Conservation (phyloP, 2,888 invertebrate genomes). For the Stenichneumon culpator region DNA sequence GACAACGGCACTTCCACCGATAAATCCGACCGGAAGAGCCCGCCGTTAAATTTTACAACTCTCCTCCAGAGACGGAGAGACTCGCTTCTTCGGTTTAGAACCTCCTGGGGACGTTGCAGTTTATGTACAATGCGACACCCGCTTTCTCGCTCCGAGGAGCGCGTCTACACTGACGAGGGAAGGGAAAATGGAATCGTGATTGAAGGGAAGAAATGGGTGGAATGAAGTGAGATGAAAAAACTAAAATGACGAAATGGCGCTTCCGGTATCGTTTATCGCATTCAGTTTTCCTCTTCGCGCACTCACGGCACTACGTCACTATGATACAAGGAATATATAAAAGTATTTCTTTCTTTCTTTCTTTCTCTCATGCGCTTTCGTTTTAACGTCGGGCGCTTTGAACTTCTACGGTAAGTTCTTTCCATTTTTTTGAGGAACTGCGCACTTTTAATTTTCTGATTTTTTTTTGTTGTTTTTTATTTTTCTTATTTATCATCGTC, state of each 20-base stretch:
- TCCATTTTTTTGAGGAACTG: slow-evolving; percentile 6
- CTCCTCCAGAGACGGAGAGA: neutral
- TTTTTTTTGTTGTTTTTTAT: neutral
- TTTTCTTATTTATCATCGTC: neutral
- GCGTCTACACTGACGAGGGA: neutral
- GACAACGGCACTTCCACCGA: slow-evolving; percentile 29
- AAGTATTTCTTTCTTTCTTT: slow-evolving; percentile 21
- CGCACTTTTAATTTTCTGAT: slow-evolving; percentile 3
- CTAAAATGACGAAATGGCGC: neutral
- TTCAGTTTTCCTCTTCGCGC: neutral
- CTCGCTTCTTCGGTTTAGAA: neutral
- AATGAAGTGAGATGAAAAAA: slow-evolving; percentile 1
- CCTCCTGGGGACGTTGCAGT: slow-evolving; percentile 6
- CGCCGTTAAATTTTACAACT: slow-evolving; percentile 44
- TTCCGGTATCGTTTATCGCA: slow-evolving; percentile 1
- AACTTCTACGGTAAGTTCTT: neutral
- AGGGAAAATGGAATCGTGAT: neutral
- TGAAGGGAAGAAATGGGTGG: neutral
- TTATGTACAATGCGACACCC: slow-evolving; percentile 29
- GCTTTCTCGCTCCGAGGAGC: neutral
- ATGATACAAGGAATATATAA: slow-evolving; percentile 45
- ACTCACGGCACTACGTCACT: slow-evolving; percentile 28
- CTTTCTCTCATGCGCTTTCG: neutral
- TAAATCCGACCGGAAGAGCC: slow-evolving; percentile 47
- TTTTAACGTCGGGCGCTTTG: slow-evolving; percentile 6